phyloP scores from a whole-genome alignment of 35 echinoderm and acorn worm species.

The Anneissia japonica region DNA sequence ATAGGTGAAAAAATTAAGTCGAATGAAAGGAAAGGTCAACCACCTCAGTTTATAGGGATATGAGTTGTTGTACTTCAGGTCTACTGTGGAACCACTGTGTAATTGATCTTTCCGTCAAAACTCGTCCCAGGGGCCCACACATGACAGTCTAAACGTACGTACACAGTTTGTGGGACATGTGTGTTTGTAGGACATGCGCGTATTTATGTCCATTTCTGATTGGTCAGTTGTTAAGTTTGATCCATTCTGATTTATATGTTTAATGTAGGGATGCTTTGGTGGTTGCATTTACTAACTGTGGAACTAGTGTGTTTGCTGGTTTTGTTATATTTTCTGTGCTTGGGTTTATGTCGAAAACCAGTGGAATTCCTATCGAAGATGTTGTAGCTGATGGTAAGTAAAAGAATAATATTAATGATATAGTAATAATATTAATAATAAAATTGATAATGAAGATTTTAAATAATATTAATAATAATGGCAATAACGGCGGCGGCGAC shows the following conservation, averaged over 20 bases:
- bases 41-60: too few species aligned
- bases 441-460: too few species aligned
- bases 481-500: too few species aligned
- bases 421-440: too few species aligned
- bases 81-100: background rate
- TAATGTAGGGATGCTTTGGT: constrained; percentile 58
- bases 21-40: too few species aligned
- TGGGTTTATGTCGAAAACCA: constrained; percentile 67
- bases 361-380: constrained; percentile 37
- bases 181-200: background rate
- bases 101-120: background rate
- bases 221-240: background rate
- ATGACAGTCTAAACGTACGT: background rate
- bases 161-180: background rate
- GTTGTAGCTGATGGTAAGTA: constrained; percentile 60
- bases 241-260: constrained; percentile 1
- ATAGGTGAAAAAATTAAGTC: too few species aligned
- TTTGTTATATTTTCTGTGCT: constrained; percentile 74
- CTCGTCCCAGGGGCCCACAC: background rate
- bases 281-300: constrained; percentile 60
- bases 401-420: too few species aligned
- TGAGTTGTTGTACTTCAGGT: too few species aligned
- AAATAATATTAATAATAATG: too few species aligned
- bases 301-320: constrained; percentile 67
- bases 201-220: background rate